Evolutionary conservation across 2,113 vertebrate genomes (phyloP), one percentile per base, ranked within the genome.

Genomic region (Nansenia antarctica): DNA sequence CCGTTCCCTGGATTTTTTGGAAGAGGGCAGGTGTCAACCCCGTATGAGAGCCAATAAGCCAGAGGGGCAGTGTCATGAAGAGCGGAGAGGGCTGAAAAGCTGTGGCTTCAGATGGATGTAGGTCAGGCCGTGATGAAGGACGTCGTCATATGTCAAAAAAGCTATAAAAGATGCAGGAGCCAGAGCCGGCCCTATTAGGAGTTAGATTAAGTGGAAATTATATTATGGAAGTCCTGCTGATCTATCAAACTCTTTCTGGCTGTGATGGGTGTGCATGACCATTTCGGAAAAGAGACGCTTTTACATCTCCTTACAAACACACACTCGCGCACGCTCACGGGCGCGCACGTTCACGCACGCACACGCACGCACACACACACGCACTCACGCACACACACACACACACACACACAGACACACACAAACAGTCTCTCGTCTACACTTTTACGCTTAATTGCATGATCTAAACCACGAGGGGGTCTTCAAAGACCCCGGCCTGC

Each of bases 61-160:
- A 54, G 22, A 53, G 52, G 2, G 24, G 11, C 20, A 57, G 12
- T 29, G 27, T 12, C 24, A 57, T n/a, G 54, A 14, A 9, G 6
- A 29, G 26, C 8, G 29, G 54, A 11, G 24, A 57, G 29, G 11
- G 7, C n/a, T 49, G 45, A 49, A 9, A 52, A 57, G 54, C 12
- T 30, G 4, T 29, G 26, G 12, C 27, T 64, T 64, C 5, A 58
- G 20, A 76, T 70, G 45, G 20, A 76, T 70, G 45, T 70, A 69
- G 62, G 59, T 77, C 78, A 80, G 63, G 11, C 30, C 12, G 62
- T 20, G 47, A 37, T 32, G 62, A 65, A 67, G 31, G 54, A 69
- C 54, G 29, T 59, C 54, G 29, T 69, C 73, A 68, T 67, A 54
- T 14, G 67, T 73, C 52, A 76, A 72, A 76, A 72, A 79, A 52